Percentiles rank a stretch among this genome's conserved stretches.
phyloP scores from a whole-genome alignment of 1,140 invertebrate species.

The Sesamia nonagrioides region DNA sequence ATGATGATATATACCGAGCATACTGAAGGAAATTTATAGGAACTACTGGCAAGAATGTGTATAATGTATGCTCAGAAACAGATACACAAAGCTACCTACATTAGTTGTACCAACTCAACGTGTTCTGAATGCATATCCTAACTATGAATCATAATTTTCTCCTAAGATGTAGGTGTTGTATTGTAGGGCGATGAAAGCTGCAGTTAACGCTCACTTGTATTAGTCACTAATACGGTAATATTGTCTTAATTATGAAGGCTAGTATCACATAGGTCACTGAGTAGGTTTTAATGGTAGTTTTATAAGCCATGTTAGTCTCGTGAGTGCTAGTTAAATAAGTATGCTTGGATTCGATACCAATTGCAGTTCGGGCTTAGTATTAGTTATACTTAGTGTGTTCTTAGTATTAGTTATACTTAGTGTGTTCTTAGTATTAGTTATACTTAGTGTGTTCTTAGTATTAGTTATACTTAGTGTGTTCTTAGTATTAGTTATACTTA shows the following conservation, averaged over 20 bases:
- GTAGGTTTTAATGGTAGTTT: neutral
- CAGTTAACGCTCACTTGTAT: neutral
- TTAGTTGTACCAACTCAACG: neutral
- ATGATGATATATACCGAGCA: too few relatives aligned
- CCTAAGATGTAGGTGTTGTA: neutral
- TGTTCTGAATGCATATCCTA: neutral
- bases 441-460: too few relatives aligned
- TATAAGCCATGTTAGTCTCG: neutral
- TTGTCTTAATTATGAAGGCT: neutral
- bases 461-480: too few relatives aligned
- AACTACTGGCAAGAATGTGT: too few relatives aligned
- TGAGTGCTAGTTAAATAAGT: too few relatives aligned
- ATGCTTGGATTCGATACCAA: too few relatives aligned
- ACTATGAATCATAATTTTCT: neutral
- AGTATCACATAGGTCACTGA: neutral
- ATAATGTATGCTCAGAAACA: neutral
- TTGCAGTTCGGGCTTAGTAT: too few relatives aligned
- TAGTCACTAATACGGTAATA: neutral
- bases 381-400: too few relatives aligned
- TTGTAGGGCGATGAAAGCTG: slow-evolving; percentile 24
- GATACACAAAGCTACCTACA: neutral
- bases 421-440: too few relatives aligned
- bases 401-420: too few relatives aligned
- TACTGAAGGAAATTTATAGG: too few relatives aligned
- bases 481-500: too few relatives aligned